phyloP scores from a whole-genome alignment of 1,140 invertebrate species.

The Drosophila setifemur region DNA sequence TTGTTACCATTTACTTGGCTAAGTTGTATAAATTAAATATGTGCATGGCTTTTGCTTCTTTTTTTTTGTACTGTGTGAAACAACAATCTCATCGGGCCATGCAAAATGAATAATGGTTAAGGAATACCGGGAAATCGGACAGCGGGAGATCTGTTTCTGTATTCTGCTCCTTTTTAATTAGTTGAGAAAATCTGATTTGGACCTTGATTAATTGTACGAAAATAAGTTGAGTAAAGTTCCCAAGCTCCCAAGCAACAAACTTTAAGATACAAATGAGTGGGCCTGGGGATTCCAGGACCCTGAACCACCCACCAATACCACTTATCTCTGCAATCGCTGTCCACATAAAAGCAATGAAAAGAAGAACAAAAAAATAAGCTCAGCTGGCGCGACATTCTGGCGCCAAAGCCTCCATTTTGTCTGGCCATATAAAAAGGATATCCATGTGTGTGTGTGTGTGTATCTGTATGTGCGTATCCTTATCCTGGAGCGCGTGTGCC shows the following conservation, averaged over 20 bases:
- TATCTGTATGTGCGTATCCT: background rate
- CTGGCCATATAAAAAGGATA: constrained; percentile 65
- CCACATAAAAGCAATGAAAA: constrained; percentile 39
- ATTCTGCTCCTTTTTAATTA: constrained; percentile 44
- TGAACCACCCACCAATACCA: background rate
- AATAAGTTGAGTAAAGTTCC: constrained; percentile 17
- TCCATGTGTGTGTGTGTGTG: constrained; percentile 15
- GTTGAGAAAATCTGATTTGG: constrained; percentile 14
- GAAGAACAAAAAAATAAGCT: constrained; percentile 38
- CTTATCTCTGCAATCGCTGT: constrained; percentile 41
- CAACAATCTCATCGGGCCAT: constrained; percentile 15
- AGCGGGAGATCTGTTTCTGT: constrained; percentile 29
- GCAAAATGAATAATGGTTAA: constrained; percentile 48
- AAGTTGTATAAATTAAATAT: constrained; percentile 54
- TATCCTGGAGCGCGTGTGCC: constrained; percentile 47
- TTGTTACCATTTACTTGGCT: constrained; percentile 43
- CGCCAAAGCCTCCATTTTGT: constrained; percentile 80
- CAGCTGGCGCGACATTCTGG: constrained; percentile 79
- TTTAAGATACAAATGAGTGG: constrained; percentile 2
- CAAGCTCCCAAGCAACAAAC: too few species aligned
- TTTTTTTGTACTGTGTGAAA: background rate
- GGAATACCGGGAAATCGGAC: constrained; percentile 19
- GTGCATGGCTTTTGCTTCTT: background rate
- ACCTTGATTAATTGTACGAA: constrained; percentile 37
- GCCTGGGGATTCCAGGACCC: background rate